Evolutionary conservation across 2,113 vertebrate genomes (phyloP).

Genomic region (Caloenas nicobarica): DNA sequence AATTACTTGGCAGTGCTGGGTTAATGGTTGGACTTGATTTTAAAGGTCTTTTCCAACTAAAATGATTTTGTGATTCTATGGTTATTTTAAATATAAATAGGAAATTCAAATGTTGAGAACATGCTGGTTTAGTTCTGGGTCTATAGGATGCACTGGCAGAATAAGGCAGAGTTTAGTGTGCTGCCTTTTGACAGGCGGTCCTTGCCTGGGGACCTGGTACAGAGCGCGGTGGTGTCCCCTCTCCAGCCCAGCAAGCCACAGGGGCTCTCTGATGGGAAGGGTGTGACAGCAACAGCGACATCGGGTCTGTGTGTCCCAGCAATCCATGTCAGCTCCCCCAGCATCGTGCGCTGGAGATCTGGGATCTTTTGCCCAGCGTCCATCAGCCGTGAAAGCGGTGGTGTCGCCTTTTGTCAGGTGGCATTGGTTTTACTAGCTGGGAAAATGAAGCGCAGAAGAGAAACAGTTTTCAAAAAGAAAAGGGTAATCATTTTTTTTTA

Average conservation of each 20-base stretch:
- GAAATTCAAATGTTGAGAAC: background rate
- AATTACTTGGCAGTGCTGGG: too few relatives aligned
- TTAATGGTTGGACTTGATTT: too few relatives aligned
- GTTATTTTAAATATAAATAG: background rate
- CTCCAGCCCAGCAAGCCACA: background rate
- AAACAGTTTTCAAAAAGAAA: background rate
- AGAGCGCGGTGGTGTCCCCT: rapidly evolving
- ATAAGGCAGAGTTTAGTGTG: background rate
- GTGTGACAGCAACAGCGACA: too few relatives aligned
- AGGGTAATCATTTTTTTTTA: background rate
- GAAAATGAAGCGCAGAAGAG: background rate
- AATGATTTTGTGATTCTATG: too few relatives aligned
- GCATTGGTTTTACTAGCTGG: background rate
- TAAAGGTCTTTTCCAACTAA: too few relatives aligned
- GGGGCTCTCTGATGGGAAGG: background rate
- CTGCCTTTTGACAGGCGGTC: background rate
- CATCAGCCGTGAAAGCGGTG: too few relatives aligned
- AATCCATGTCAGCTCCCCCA: rapidly evolving
- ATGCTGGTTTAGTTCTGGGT: background rate
- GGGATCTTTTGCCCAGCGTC: too few relatives aligned
- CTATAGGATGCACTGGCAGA: background rate
- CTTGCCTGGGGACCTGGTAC: rapidly evolving
- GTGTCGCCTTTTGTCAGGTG: background rate
- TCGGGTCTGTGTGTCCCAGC: background rate
- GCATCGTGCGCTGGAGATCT: too few relatives aligned